Conservation (phyloP, 2,888 invertebrate genomes). For the Spilarctia lutea region DNA sequence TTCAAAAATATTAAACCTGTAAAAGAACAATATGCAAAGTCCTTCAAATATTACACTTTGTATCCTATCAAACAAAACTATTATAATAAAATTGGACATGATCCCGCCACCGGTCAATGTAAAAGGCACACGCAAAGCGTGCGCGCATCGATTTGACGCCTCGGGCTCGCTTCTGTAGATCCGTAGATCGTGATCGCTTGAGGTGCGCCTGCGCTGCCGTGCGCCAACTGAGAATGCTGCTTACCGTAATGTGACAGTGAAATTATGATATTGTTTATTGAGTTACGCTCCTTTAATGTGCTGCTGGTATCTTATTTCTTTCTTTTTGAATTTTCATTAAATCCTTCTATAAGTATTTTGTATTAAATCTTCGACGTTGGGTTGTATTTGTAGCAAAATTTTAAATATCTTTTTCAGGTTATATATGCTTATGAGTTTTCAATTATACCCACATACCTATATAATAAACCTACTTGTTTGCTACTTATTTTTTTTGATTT, state of each 20-base stretch:
- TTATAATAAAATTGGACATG: conserved; percentile 7
- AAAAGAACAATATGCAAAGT: not conserved
- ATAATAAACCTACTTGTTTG: no score
- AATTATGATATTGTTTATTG: conserved; percentile 54
- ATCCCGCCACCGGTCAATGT: conserved; percentile 21
- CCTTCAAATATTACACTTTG: not conserved
- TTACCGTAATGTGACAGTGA: conserved; percentile 55
- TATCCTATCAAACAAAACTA: conserved; percentile 9
- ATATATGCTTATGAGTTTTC: not conserved
- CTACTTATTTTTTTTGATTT: no score
- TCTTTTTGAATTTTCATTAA: not conserved
- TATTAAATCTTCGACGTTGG: not conserved
- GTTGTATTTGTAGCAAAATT: not conserved
- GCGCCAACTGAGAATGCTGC: conserved; percentile 47
- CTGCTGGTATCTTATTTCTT: not conserved
- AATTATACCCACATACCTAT: no score
- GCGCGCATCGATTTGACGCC: conserved; percentile 70
- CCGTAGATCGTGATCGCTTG: conserved; percentile 67
- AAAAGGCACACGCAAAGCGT: conserved; percentile 50
- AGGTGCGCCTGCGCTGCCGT: conserved; percentile 57
- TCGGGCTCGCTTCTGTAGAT: conserved; percentile 70
- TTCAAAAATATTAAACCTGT: not conserved
- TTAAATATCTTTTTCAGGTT: not conserved
- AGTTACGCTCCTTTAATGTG: conserved; percentile 17
- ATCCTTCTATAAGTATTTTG: not conserved